Base-by-base conservation (phyloP, 2,797 vertebrate genomes). In the Lagocephalus sceleratus region DNA sequence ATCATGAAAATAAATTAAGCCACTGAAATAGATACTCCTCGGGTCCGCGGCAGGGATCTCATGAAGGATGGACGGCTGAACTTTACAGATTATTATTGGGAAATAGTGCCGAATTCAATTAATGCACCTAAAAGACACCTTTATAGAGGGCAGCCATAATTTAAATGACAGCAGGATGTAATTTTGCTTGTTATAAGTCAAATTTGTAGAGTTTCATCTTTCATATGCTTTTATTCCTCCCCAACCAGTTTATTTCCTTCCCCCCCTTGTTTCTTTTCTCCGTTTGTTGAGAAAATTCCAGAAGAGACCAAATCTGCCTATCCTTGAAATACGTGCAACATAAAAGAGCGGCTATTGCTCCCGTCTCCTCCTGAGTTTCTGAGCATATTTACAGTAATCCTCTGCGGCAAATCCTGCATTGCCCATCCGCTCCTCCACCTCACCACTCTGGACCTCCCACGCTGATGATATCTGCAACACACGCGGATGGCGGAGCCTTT, bases 1-100 rank as follows among this genome's bases (percentile, higher is more conserved):
- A 99, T 99, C 96, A 99, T 97, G 96, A 98, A 98, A 99, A 99
- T 98, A 99, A 99, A 99, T 99, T 98, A 99, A 99, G 95, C 95
- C 95, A 94, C 94, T 97, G 96, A 98, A 99, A 99, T 97, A 95
- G 96, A 98, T 94, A 95, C 94, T 95, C 93, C 91, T 93, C 92
- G 89, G 92, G 87, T 92, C 92, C 95, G 90, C 96, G 94, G 95
- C 94, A 76, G 96, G 95, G 94, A 93, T 94, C 92, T 93, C 90
- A 88, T 95, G 95, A 98, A 93, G 94, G 97, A 98, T 97, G 96
- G 96, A 96, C 94, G 96, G 96, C 95, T 99, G 96, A 99, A 99
- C 96, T 99, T 99, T 99, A 96, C 94, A 96, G 96, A 99, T 98
- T 98, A 99, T 99, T 98, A 99, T 98, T 99, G 95, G 95, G 96